Evolutionary conservation across 2,888 invertebrate genomes (phyloP), one percentile per base, ranked within the genome.

Genomic region (Dasypogon diadema): DNA sequence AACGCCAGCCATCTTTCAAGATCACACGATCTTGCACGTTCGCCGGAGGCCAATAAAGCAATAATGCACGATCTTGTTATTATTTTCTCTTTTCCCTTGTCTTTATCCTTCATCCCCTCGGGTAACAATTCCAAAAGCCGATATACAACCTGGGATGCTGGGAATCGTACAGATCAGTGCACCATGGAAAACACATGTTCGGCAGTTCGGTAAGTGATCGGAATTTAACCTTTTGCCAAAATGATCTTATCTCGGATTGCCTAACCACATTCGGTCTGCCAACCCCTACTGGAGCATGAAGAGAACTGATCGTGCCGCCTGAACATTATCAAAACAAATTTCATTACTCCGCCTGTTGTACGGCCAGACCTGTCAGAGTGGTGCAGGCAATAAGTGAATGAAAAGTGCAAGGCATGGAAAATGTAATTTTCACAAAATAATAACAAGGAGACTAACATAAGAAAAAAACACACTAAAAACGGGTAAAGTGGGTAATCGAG

Each of bases 31-130:
- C 48, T 60, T 74, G 46, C 26, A 74, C 48, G 58, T 76, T 72
- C 60, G 63, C 65, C 55, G 70, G 58, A 58, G 77, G 51, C 75
- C 72, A 75, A 75, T 63, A 72, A 63, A 77, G 65, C 77, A 72
- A 77, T 77, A 75, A 46, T 46, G 75, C 75, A 77, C 75, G 74
- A 77, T 75, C 73, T 75, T 63, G 63, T 77, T 77, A 77, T 75
- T 77, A 77, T 72, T 77, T 75, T 77, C 65, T 46, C 10, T 24
- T 65, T 16, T 16, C 16, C 16, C 18, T 8, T 51, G 5, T 5
- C 51, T 21, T 74, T 46, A 42, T 55, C 60, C 60, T 74, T 76
- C 63, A 21, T 30, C 48, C 42, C 60, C 73, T 3, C 46, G 34
- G 24, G 65, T 37, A 12, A 60, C 37, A 60, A 37, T 60, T 60